Base-by-base conservation (phyloP, 2,888 invertebrate species). In the Electrophaes corylata region DNA sequence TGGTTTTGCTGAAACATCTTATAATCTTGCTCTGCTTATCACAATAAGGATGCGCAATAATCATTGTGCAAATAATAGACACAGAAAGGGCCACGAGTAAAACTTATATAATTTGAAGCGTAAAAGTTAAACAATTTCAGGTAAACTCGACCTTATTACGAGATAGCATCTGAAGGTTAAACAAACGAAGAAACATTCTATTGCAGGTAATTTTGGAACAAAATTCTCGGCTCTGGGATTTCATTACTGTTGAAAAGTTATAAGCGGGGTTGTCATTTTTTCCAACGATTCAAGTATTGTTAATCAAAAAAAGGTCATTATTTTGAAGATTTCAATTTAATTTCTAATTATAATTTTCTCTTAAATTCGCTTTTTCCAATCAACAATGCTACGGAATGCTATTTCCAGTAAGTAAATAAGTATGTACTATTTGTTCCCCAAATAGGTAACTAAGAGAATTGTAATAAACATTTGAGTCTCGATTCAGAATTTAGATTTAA, bases 181-280 rank as follows among this genome's bases (percentile, higher is more conserved):
- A 65, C 56, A 60, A 44, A 52, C 55, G 53, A 62, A 67, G 58
- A 51, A 67, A 60, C 61, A 65, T 73, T 69, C 69, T 68, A 71
- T 75, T 73, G 72, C n/a, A n/a, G n/a, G n/a, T 74, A 66, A 72
- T 65, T 58, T 57, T 56, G 50, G 57, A 66, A 71, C 66, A 70
- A 73, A 65, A 66, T 65, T 65, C 62, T 59, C 63, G 63, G 57
- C 63, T 65, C 71, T 66, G 60, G 53, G 58, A 58, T 64, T 53
- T 63, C 71, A 73, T 76, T 76, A 75, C 73, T 71, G 63, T 64
- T 71, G 66, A 16, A 37, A 37, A 37, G 14, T 37, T 10, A 37
- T 37, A 16, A 10, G 3, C 1, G 3, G 12, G 14, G 4, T 5
- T 5, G 4, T 4, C 3, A 35, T 0, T 16, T 14, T 35, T 14